Percentiles rank a stretch among this genome's conserved stretches.
Evolutionary conservation across 2,888 invertebrate genomes (phyloP).

Genomic region (Cerceris ruficornis): DNA sequence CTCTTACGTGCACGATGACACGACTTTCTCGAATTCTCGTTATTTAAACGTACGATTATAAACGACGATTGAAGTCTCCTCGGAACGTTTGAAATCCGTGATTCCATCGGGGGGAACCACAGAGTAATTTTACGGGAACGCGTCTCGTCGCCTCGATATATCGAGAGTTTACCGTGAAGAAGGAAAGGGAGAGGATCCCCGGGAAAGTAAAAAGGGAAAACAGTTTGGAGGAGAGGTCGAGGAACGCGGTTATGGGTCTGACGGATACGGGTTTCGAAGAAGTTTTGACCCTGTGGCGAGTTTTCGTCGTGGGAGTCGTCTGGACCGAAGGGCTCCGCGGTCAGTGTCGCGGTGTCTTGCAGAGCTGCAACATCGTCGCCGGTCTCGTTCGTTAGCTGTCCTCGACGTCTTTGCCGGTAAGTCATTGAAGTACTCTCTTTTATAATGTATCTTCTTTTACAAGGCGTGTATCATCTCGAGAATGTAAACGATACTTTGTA

Average conservation of each 20-base stretch:
- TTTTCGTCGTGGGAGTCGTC: conserved; percentile 72
- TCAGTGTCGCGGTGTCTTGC: conserved; percentile 72
- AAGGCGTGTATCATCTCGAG: background rate
- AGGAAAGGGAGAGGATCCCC: background rate
- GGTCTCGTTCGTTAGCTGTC: conserved; percentile 49
- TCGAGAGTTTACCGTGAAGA: background rate
- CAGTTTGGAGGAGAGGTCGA: conserved; percentile 11
- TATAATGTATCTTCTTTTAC: background rate
- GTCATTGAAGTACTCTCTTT: conserved; percentile 15
- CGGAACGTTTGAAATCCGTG: no score
- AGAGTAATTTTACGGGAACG: no score
- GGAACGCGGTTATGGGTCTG: conserved; percentile 82
- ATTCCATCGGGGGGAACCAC: no score
- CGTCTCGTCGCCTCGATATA: no score
- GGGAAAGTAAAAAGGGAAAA: conserved; percentile 4
- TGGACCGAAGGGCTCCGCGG: conserved; percentile 63
- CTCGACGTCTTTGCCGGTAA: conserved; percentile 44
- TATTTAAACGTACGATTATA: no score
- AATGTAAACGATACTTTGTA: no score
- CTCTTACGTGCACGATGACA: no score
- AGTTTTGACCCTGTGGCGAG: conserved; percentile 83
- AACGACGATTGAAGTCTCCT: no score
- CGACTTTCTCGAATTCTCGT: no score
- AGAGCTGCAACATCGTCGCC: conserved; percentile 55
- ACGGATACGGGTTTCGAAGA: conserved; percentile 83